Evolutionary conservation across 2,888 invertebrate genomes (phyloP).

Genomic region (Drosophila meridionalis): DNA sequence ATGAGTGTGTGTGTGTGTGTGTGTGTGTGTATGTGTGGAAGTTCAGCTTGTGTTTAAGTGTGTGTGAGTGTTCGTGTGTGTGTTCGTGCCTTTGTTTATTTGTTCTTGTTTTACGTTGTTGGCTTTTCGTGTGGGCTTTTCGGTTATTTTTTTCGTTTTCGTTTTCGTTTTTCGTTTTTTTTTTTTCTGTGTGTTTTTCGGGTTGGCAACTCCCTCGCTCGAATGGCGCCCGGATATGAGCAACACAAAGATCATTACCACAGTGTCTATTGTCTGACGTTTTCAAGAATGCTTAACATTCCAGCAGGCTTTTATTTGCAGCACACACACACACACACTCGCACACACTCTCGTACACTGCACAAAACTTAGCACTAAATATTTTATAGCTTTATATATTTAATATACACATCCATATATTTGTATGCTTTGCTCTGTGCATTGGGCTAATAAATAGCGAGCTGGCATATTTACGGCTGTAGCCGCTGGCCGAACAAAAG

Average conservation of each 20-base stretch:
- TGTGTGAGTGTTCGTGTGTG: constrained; percentile 17
- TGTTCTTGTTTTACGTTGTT: constrained; percentile 11
- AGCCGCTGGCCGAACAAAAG: constrained; percentile 38
- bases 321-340: constrained; percentile 3
- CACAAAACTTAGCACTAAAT: constrained; percentile 70
- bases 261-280: constrained; percentile 66
- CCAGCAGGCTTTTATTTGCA: constrained; percentile 57
- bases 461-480: constrained; percentile 26
- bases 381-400: constrained; percentile 61
- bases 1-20: background rate
- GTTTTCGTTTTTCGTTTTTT: background rate
- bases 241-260: constrained; percentile 70
- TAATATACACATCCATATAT: constrained; percentile 9
- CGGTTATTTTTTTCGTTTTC: no score
- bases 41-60: constrained; percentile 2
- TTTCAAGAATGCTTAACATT: constrained; percentile 71
- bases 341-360: constrained; percentile 18
- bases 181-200: constrained; percentile 30
- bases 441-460: constrained; percentile 39
- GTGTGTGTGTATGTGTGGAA: constrained; percentile 18
- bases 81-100: constrained; percentile 14
- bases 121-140: background rate
- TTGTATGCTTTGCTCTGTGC: background rate
- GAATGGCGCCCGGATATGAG: constrained; percentile 31
- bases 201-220: constrained; percentile 4